Base-by-base conservation (phyloP, 53 echinoderm and acorn worm species). In the Paelopatides confundens region DNA sequence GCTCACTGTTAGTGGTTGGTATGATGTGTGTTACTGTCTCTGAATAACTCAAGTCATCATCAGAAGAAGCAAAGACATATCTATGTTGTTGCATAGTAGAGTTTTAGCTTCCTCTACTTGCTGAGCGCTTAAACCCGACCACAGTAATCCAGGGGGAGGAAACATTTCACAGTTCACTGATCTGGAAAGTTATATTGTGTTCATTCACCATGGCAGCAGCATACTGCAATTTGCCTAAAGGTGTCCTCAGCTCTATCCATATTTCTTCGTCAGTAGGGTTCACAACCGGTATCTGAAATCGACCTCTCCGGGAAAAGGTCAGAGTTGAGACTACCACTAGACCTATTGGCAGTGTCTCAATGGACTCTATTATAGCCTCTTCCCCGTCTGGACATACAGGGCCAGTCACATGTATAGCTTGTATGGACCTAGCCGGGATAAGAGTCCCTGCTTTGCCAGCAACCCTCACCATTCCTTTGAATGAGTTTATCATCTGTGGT, bases 1-100 rank as follows among this genome's bases (percentile, higher is more conserved):
- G 88, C 15, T 62, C 66, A 53, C 79, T 46, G 32, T 83, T 83
- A 7, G 53, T 50, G 9, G 70, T 49, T 3, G 18, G 8, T 38
- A 89, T 69, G 50, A 35, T 67, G 63, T 89, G 88, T 2, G 65
- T 82, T 51, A 89, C 89, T 5, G 39, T 84, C 8, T 89, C 78
- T 23, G 88, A 78, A 63, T 87, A 63, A 4, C 79, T 78, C n/a
- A 87, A 34, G 31, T 87, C 88, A 64, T 87, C 33, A 36, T 87
- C 88, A 7, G 78, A 62, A 12, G 26, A 35, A 14, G 88, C 79
- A 36, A 87, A 87, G 18, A n/a, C n/a, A 87, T 35, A 62, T 87
- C 88, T 37, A 30, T 21, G 71, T 87, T 77, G 15, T 27, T 33
- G 1, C 34, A 28, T 24, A 87, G 34, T 8, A 87, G 26, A 11